Conservation (phyloP, 2,797 vertebrate species). For the Adrianichthys oophorus region DNA sequence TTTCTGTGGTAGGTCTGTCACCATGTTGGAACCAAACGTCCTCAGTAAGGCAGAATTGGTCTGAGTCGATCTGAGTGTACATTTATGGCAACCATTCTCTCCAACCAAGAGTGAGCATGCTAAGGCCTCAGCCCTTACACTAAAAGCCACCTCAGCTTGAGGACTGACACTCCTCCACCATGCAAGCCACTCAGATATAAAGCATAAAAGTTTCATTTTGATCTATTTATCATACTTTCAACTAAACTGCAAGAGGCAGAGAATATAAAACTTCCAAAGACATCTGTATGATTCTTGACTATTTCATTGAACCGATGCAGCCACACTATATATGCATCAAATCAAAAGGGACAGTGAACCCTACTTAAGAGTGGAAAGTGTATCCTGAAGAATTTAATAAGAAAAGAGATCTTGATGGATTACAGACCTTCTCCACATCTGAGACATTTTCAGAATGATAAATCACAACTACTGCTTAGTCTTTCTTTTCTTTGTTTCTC, state of each 20-base stretch:
- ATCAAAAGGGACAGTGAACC: slow-evolving; percentile 78
- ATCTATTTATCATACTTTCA: too few species aligned
- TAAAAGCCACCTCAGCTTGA: too few species aligned
- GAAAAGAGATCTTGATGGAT: slow-evolving; percentile 85
- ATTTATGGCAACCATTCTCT: too few species aligned
- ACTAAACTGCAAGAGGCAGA: neutral
- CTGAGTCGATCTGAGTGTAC: too few species aligned
- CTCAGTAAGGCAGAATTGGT: too few species aligned
- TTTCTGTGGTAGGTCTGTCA: too few species aligned
- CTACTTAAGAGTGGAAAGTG: slow-evolving; percentile 79
- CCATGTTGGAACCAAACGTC: too few species aligned
- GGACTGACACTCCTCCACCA: too few species aligned
- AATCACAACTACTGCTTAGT: slow-evolving; percentile 80
- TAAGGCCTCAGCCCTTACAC: too few species aligned
- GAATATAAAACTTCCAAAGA: neutral
- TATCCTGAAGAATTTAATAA: slow-evolving; percentile 86
- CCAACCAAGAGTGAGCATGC: too few species aligned
- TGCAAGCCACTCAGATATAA: too few species aligned
- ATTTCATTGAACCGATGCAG: neutral
- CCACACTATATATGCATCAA: slow-evolving; percentile 76
- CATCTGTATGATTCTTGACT: neutral
- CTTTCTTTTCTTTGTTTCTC: slow-evolving; percentile 43
- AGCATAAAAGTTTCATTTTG: too few species aligned
- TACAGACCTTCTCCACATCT: slow-evolving; percentile 80
- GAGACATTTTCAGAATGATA: slow-evolving; percentile 83